A percentile compares a stretch with the other conserved stretches of the same genome.
These are phyloP conservation scores for Microtus oregoni DNA, from an alignment of 2,113 vertebrate species.

Conservation along the genomic window DNA sequence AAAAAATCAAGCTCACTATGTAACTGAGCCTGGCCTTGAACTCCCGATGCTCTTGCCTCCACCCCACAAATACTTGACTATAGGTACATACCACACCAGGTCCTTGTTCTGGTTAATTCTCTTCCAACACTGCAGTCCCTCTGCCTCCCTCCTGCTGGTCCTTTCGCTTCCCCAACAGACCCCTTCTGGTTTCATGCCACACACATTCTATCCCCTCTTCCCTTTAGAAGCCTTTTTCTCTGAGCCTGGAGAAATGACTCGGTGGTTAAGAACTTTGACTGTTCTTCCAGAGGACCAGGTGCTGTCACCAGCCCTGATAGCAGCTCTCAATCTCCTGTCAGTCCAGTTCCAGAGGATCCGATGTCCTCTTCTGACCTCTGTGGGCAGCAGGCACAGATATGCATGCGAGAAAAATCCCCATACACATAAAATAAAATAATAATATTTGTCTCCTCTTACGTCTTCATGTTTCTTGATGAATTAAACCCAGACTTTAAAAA, in stretches of 20 bases:
- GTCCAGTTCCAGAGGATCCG: neutral
- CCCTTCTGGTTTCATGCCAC: neutral
- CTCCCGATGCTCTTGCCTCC: neutral
- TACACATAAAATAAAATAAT: neutral
- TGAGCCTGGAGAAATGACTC: neutral
- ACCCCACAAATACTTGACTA: neutral
- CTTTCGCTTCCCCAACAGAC: neutral
- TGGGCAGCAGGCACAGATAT: neutral
- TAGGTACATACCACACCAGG: neutral
- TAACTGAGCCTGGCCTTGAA: neutral
- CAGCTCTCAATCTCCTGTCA: neutral
- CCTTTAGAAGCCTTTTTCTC: neutral
- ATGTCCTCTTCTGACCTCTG: neutral
- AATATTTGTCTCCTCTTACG: neutral
- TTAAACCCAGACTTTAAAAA: neutral
- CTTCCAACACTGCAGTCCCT: neutral
- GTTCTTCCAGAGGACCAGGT: neutral
- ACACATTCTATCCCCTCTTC: neutral
- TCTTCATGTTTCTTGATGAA: neutral
- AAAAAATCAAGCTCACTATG: neutral
- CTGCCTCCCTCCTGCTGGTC: neutral
- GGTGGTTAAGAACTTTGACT: neutral
- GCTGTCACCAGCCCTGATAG: neutral
- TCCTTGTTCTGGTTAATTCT: neutral
- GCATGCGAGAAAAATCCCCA: neutral